Evolutionary conservation across 1,140 invertebrate species (phyloP).

Genomic region (Drosophila biarmipes): DNA sequence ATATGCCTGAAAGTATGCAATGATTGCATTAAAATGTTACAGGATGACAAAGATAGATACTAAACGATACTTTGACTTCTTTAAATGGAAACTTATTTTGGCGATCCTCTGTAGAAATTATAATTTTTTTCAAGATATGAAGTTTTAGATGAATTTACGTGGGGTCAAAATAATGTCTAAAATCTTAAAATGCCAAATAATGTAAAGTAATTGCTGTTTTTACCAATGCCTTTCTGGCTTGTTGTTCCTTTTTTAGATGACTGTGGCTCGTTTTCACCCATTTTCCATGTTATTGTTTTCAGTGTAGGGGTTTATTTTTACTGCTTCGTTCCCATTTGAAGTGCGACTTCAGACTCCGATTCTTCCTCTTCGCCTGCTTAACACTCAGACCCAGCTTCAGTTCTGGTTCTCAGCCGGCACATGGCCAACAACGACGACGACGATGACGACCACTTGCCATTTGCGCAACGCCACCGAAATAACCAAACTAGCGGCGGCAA

Average conservation of each 20-base stretch:
- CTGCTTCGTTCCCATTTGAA: slow-evolving; percentile 60
- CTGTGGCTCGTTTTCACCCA: too few relatives aligned
- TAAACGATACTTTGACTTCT: background rate
- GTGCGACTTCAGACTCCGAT: slow-evolving; percentile 8
- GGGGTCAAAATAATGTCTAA: too few relatives aligned
- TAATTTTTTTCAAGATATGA: too few relatives aligned
- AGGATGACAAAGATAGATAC: background rate
- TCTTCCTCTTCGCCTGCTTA: slow-evolving; percentile 22
- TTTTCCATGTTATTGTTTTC: too few relatives aligned
- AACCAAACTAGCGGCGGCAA: slow-evolving; percentile 31
- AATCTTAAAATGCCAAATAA: too few relatives aligned
- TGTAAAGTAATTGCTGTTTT: too few relatives aligned
- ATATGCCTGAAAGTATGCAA: background rate
- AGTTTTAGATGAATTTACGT: too few relatives aligned
- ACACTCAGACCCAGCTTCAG: slow-evolving; percentile 16
- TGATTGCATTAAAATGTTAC: background rate
- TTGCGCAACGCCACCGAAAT: slow-evolving; percentile 69
- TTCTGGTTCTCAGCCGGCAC: slow-evolving; percentile 54
- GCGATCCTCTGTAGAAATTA: too few relatives aligned
- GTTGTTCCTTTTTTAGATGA: too few relatives aligned
- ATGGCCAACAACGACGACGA: slow-evolving; percentile 24
- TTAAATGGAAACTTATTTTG: background rate
- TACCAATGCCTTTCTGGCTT: too few relatives aligned
- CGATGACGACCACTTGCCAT: slow-evolving; percentile 67
- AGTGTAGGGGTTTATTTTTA: slow-evolving; percentile 25